Conservation (phyloP, 1,140 invertebrate genomes). For the Aphaenogaster ashmeadi region DNA sequence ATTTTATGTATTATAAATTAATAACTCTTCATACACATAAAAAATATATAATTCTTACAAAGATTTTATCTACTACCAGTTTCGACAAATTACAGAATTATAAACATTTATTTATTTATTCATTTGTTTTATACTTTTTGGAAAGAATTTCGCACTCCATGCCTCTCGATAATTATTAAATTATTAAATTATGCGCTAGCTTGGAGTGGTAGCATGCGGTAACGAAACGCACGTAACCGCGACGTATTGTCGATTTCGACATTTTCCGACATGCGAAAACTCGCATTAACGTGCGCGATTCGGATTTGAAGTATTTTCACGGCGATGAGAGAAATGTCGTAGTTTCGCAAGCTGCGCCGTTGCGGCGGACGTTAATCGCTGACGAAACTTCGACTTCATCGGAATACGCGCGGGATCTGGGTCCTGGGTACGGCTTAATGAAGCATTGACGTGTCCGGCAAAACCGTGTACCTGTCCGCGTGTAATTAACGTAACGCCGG, state of each 20-base stretch:
- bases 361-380: slow-evolving; percentile 51
- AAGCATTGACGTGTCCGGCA: slow-evolving; percentile 79
- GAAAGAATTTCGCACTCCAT: not conserved
- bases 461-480: slow-evolving; percentile 73
- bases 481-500: slow-evolving; percentile 82
- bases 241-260: slow-evolving; percentile 6
- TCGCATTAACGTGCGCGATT: slow-evolving; percentile 18
- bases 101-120: not conserved
- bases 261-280: slow-evolving; percentile 10
- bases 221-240: not conserved
- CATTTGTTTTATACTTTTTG: not conserved
- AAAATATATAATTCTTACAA: not conserved
- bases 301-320: slow-evolving; percentile 44
- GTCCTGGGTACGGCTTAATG: slow-evolving; percentile 74
- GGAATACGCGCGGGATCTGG: slow-evolving; percentile 62
- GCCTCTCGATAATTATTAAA: not conserved
- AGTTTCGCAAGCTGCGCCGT: slow-evolving; percentile 33
- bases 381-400: slow-evolving; percentile 73
- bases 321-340: not conserved
- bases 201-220: too few relatives aligned
- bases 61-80: not conserved
- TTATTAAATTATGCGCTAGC: not conserved
- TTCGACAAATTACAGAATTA: not conserved
- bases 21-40: not conserved
- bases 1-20: not conserved